Evolutionary conservation across 2,113 vertebrate species (phyloP).

Genomic region (Ictidomys tridecemlineatus): DNA sequence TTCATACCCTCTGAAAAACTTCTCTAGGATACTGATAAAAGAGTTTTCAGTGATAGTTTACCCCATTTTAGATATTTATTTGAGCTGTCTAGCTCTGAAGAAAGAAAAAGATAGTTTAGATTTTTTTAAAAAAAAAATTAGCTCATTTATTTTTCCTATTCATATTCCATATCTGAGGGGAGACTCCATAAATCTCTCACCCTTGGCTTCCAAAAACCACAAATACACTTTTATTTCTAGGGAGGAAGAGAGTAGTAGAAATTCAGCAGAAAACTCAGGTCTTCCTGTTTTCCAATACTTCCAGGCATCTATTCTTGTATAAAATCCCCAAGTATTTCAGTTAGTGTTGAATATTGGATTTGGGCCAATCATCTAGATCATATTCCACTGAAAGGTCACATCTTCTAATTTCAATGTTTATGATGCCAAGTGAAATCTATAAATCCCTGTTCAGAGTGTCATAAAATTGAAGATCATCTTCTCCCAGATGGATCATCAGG

Average conservation of each 20-base stretch:
- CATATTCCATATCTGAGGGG: neutral
- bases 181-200: neutral
- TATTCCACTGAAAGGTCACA: neutral
- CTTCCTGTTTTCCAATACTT: neutral
- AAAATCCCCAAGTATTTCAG: neutral
- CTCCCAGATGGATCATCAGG: neutral
- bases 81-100: neutral
- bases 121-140: neutral
- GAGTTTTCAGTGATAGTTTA: neutral
- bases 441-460: neutral
- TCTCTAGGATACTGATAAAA: neutral
- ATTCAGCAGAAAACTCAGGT: neutral
- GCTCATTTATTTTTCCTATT: neutral
- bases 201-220: neutral
- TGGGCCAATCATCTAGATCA: neutral
- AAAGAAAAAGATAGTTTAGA: neutral
- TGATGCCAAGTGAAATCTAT: neutral
- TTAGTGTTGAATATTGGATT: neutral
- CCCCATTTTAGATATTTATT: slow-evolving; percentile 9
- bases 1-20: neutral
- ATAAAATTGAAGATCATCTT: neutral
- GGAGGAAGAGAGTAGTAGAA: neutral
- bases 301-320: neutral
- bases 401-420: neutral
- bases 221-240: neutral